These are phyloP conservation scores for Rhinoraja longicauda DNA, from an alignment of 2,797 vertebrate species.

Conservation along the genomic window DNA sequence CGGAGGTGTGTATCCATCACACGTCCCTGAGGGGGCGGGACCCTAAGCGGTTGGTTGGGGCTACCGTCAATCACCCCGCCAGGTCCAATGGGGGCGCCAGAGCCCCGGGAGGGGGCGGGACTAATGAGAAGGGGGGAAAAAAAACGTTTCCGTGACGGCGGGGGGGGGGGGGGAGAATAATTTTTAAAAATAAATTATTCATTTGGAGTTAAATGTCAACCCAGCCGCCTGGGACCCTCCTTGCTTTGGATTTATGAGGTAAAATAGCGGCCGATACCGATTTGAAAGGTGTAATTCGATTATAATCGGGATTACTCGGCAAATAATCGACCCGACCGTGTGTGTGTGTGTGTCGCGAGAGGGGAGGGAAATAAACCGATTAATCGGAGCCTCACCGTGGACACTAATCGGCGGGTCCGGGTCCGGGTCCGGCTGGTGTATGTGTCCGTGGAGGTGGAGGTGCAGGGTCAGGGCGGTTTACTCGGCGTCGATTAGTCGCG, in stretches of 20 bases:
- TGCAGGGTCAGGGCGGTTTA: no score
- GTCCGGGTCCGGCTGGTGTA: no score
- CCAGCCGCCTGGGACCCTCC: neutral
- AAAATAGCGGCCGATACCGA: neutral
- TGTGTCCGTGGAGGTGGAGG: no score
- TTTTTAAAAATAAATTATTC: neutral
- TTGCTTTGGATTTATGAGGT: neutral
- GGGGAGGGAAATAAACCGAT: neutral
- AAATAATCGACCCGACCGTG: neutral
- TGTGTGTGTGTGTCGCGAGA: neutral
- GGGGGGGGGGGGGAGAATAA: no score
- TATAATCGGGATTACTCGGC: neutral
- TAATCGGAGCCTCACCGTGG: no score
- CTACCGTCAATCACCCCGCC: accelerated
- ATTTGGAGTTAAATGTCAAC: neutral
- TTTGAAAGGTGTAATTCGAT: neutral
- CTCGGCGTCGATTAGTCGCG: neutral
- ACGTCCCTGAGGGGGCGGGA: neutral
- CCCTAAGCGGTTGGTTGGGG: accelerated
- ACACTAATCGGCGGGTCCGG: neutral
- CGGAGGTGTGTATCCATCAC: neutral
- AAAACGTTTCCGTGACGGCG: neutral
- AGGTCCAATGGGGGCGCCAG: neutral
- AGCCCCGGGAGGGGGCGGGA: neutral
- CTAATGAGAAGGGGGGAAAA: neutral